Conservation (phyloP, 1,140 invertebrate genomes). For the Procambarus virginalis region DNA sequence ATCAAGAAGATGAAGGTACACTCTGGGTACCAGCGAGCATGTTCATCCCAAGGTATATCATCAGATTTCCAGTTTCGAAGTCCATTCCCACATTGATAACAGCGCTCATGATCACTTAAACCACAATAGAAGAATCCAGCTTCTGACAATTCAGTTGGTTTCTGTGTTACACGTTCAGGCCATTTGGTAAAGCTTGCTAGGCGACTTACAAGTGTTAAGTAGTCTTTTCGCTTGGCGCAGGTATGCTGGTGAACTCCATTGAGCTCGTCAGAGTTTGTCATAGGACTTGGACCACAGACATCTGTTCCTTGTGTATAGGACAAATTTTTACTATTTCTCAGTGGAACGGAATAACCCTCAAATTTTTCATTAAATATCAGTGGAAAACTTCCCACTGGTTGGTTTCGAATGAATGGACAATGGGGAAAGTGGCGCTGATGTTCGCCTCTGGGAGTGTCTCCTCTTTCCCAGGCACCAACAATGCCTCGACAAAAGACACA, state of each 20-base stretch:
- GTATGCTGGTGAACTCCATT: not conserved
- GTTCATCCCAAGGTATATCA: conserved; percentile 92
- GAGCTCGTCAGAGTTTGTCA: not conserved
- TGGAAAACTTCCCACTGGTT: conserved; percentile 80
- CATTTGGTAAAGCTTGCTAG: conserved; percentile 81
- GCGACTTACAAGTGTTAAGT: conserved; percentile 80
- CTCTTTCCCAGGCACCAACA: conserved; percentile 82
- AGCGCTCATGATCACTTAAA: conserved; percentile 84
- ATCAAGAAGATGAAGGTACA: conserved; percentile 86
- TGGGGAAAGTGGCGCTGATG: conserved; percentile 83
- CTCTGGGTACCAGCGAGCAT: conserved; percentile 90
- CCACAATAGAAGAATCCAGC: conserved; percentile 89
- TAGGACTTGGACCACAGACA: not conserved
- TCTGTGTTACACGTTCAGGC: conserved; percentile 83
- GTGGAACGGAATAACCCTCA: not conserved
- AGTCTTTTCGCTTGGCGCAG: conserved; percentile 72
- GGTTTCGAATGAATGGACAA: conserved; percentile 82
- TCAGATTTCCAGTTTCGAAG: conserved; percentile 88
- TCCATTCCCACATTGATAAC: conserved; percentile 93
- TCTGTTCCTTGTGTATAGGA: too few relatives aligned
- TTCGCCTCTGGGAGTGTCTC: conserved; percentile 84
- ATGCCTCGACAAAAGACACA: conserved; percentile 88
- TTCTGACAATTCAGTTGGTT: conserved; percentile 84
- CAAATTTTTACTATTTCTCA: too few relatives aligned
- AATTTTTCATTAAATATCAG: not conserved